Percentiles rank a stretch among this genome's conserved stretches.
Conservation (phyloP, 1,140 invertebrate species). For the Drosophila setifemur region DNA sequence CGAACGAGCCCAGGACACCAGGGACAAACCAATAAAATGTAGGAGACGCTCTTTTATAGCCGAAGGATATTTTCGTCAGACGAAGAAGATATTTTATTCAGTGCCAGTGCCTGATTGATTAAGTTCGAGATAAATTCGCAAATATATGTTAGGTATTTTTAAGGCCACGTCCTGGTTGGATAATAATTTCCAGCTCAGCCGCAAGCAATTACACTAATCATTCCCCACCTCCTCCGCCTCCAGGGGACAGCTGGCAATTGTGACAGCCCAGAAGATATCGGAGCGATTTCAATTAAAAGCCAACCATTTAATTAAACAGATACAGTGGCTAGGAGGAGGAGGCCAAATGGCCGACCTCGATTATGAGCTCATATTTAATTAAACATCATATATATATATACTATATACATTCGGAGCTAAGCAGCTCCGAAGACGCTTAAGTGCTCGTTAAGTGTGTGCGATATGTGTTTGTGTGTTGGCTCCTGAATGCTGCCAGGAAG, state of each 20-base stretch:
- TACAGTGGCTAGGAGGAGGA: conserved; percentile 55
- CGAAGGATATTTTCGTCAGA: conserved; percentile 7
- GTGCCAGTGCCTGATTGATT: conserved; percentile 25
- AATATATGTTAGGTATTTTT: conserved; percentile 3
- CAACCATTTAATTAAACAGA: conserved; percentile 67
- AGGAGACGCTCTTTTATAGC: conserved; percentile 13
- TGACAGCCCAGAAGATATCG: conserved; percentile 42
- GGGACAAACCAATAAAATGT: conserved; percentile 49
- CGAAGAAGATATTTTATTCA: conserved; percentile 36
- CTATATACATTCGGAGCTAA: too few relatives aligned
- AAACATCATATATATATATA: conserved; percentile 56
- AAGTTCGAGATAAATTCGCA: conserved; percentile 18
- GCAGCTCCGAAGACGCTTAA: conserved; percentile 49
- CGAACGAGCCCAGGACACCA: conserved; percentile 15
- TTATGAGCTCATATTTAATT: conserved; percentile 69
- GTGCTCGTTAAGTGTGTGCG: conserved; percentile 63
- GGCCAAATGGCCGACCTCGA: conserved; percentile 15
- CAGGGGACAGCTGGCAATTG: conserved; percentile 29
- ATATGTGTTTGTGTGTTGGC: not conserved
- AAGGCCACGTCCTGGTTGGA: not conserved
- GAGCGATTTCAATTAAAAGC: conserved; percentile 50
- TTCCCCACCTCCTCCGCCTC: not conserved
- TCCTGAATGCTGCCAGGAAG: conserved; percentile 6
- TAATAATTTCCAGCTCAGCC: conserved; percentile 21
- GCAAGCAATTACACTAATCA: conserved; percentile 40